Evolutionary conservation across 2,888 invertebrate species (phyloP).

Genomic region (Trachelus troglodyta): DNA sequence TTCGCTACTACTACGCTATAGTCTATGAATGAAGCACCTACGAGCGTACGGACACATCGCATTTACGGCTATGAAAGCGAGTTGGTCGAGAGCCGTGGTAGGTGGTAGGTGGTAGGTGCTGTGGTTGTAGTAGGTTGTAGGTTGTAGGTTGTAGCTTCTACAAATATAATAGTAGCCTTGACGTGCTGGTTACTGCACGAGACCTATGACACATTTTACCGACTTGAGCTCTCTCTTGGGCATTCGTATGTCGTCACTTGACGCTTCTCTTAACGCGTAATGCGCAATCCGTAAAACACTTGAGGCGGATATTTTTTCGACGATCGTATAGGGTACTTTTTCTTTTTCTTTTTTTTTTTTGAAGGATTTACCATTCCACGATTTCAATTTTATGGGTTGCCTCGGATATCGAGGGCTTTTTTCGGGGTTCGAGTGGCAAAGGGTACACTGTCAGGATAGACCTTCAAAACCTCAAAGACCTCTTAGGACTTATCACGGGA

Average conservation of each 20-base stretch:
- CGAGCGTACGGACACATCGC: conserved; percentile 34
- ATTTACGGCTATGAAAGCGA: conserved; percentile 59
- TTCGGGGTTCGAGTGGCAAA: not conserved
- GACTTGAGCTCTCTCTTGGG: conserved; percentile 7
- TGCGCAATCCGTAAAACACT: not conserved
- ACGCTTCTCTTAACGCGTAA: not conserved
- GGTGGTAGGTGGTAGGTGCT: conserved; percentile 50
- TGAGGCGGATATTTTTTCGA: not conserved
- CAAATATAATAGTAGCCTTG: conserved; percentile 65
- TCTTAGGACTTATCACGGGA: not conserved
- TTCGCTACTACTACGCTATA: conserved; percentile 19
- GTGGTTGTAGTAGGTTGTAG: not conserved
- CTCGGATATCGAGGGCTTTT: not conserved
- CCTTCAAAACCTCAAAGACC: not conserved
- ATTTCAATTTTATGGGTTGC: not conserved
- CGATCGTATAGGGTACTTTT: not conserved
- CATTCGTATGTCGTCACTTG: not conserved
- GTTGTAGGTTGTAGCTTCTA: conserved; percentile 1
- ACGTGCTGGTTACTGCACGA: conserved; percentile 48
- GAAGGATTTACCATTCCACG: not conserved
- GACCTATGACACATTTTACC: conserved; percentile 59
- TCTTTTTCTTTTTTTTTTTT: conserved; percentile 4
- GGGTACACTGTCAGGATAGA: not conserved
- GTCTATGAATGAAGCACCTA: conserved; percentile 50
- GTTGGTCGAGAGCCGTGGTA: conserved; percentile 25